Evolutionary conservation across 2,888 invertebrate genomes (phyloP), one percentile per base, ranked within the genome.

Genomic region (Xanthia icteritia): DNA sequence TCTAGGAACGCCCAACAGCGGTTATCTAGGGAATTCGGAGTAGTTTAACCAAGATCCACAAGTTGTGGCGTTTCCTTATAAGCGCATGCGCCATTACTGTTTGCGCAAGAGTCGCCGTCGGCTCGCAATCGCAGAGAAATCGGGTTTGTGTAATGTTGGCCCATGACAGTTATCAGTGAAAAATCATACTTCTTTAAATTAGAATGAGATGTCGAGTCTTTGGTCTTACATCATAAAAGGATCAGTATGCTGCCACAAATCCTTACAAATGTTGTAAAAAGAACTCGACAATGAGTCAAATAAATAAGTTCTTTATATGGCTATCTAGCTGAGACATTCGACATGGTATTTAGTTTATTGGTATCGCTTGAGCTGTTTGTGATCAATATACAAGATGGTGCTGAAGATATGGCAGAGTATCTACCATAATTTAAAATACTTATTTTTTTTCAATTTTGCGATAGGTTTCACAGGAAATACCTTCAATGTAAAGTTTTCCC

Each of bases 91-190:
- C 92, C 90, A 90, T 91, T 92, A 90, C 83, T 70, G 73, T 86
- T 95, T 94, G 90, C 93, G 92, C 91, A 94, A 94, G 88, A 88
- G 83, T 78, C 79, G 83, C 69, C 81, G 77, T 51, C 68, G 82
- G 76, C 84, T 84, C 83, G 92, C 90, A 93, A 92, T 90, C 87
- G 84, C 85, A 89, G 92, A 92, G 94, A 94, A 94, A 95, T 93
- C 92, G 90, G 86, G 91, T 93, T 94, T 93, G 91, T 91, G 93
- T 89, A 94, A 93, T 90, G 83, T 90, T 88, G 73, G 79, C 83
- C 83, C 74, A 79, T 84, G 84, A 86, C 84, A 72, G 77, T 81
- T 87, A 85, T 88, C 70, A 79, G 76, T 63, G 58, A 81, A 76
- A 79, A 79, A 58, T 70, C 63, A 71, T 77, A 72, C 45, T 76